Evolutionary conservation across 2,113 vertebrate genomes (phyloP).

Genomic region (Scomber colias): DNA sequence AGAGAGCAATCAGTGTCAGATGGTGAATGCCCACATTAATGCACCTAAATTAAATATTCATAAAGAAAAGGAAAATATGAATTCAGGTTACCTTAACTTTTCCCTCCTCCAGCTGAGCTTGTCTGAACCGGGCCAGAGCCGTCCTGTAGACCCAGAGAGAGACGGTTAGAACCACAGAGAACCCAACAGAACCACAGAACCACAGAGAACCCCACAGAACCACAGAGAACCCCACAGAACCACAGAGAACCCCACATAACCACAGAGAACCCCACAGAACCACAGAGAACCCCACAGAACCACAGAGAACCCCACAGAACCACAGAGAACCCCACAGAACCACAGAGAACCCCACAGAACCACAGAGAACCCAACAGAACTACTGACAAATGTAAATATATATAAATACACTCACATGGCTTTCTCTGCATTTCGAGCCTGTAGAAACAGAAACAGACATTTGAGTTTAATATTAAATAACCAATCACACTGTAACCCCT

Average conservation of each 20-base stretch:
- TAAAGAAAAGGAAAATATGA: too few relatives aligned
- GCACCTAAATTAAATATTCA: too few relatives aligned
- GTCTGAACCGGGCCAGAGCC: slow-evolving; percentile 96
- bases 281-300: not conserved
- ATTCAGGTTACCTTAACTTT: slow-evolving; percentile 90
- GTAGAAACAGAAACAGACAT: slow-evolving; percentile 27
- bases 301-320: too few relatives aligned
- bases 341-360: not conserved
- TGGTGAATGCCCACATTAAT: too few relatives aligned
- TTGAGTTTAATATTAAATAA: not conserved
- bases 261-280: not conserved
- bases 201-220: not conserved
- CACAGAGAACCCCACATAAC: not conserved
- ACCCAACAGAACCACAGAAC: not conserved
- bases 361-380: too few relatives aligned
- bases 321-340: not conserved
- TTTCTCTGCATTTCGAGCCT: slow-evolving; percentile 97
- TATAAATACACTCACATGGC: slow-evolving; percentile 90
- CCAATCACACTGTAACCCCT: too few relatives aligned
- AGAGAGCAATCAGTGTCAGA: too few relatives aligned
- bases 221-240: not conserved
- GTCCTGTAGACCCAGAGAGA: slow-evolving; percentile 86
- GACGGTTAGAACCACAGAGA: not conserved
- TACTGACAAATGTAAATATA: too few relatives aligned
- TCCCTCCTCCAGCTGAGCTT: slow-evolving; percentile 96